Base-by-base conservation (phyloP, 1,140 invertebrate species). In the Drosophila ananassae region DNA sequence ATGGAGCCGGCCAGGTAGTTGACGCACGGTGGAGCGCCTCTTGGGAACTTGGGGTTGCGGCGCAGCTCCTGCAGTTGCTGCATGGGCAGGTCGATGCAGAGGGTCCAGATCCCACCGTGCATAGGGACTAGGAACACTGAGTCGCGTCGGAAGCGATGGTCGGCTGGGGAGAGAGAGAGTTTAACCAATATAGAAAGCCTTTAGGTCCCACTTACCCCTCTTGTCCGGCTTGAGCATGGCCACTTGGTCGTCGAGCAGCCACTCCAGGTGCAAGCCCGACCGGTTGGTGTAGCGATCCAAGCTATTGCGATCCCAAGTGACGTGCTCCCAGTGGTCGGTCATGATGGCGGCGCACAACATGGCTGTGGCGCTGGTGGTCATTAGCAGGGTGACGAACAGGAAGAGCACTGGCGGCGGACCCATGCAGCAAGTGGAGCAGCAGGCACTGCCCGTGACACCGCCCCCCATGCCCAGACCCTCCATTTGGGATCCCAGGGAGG, bases 261-360 rank as follows among this genome's bases (percentile, higher is more conserved):
- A 95, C 67, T 95, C 93, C 58, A 95, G 81, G 39, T 81, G 87
- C 50, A 90, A 21, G 0, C 77, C 79, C 12, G 90, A 83, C 34
- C 93, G 92, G 84, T 95, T 95, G 25, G 93, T 92, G 55, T 93
- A 92, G 0, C 92, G 90, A 55, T 93, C 92, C 39, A 95, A 90
- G 17, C 93, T 93, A 3, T 92, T 90, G 39, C 93, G 93, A 89
- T 97, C 94, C 96, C 96, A 97, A 30, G 93, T 93, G 32, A 97
- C 94, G 79, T 96, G 94, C 90, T 97, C 96, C 96, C 96, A 97
- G 85, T 97, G 95, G 80, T 97, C 96, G 22, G 96, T 96, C 94
- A 97, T 96, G 73, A 97, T 96, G 34, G 96, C 95, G 2, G 94
- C 94, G 75, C 95, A 96, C 13, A 97, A 92, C 93, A 97, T 95